phyloP scores from a whole-genome alignment of 2,797 vertebrate species.

The Rhynchonycteris naso region DNA sequence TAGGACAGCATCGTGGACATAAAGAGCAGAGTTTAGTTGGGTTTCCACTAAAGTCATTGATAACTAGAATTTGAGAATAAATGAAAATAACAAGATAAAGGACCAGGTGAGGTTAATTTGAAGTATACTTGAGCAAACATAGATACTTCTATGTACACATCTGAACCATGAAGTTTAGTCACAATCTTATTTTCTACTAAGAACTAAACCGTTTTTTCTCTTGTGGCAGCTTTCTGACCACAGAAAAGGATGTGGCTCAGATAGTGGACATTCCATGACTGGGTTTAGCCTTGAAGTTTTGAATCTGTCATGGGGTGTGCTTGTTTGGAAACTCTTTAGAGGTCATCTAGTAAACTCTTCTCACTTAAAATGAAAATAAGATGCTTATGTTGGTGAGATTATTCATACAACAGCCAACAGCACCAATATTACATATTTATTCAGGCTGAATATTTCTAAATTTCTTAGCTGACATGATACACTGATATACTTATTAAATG shows the following conservation, averaged over 20 bases:
- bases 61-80: background rate
- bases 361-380: constrained; percentile 32
- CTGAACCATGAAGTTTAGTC: background rate
- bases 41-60: background rate
- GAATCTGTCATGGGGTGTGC: background rate
- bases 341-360: background rate
- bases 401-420: background rate
- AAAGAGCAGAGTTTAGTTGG: background rate
- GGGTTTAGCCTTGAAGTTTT: background rate
- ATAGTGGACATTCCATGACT: background rate
- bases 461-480: background rate
- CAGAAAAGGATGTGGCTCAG: background rate
- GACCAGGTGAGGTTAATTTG: background rate
- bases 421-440: background rate
- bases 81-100: background rate
- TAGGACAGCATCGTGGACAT: background rate
- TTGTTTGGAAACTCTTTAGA: background rate
- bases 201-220: background rate
- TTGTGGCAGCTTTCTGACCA: background rate
- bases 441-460: background rate
- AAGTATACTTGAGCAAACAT: background rate
- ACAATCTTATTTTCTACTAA: background rate
- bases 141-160: background rate
- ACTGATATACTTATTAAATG: background rate
- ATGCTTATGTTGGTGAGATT: background rate